These are phyloP conservation scores for Cossypha polioptera DNA, from an alignment of 2,797 vertebrate species.

Conservation along the genomic window DNA sequence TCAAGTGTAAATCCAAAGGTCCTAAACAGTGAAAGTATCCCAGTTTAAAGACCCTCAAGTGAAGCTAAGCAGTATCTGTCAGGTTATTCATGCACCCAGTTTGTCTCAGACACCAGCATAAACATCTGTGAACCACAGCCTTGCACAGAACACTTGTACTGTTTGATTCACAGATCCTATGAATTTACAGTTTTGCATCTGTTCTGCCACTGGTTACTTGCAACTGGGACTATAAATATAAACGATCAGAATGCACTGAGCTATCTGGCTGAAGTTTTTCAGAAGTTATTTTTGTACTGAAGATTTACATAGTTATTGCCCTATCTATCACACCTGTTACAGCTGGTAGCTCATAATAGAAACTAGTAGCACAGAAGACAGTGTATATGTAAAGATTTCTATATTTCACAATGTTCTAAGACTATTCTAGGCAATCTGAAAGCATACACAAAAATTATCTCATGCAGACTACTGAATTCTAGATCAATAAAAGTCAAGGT, in stretches of 20 bases:
- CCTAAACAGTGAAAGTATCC: background rate
- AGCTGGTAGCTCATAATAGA: background rate
- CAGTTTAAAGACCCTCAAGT: background rate
- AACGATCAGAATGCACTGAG: background rate
- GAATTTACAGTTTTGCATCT: background rate
- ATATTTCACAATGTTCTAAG: background rate
- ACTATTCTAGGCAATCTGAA: background rate
- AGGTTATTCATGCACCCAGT: background rate
- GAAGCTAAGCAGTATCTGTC: background rate
- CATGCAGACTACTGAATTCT: background rate
- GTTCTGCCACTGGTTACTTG: background rate
- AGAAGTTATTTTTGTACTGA: background rate
- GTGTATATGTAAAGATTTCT: background rate
- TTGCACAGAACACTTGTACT: fast-evolving
- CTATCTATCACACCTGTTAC: background rate
- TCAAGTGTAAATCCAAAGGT: background rate
- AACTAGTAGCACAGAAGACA: background rate
- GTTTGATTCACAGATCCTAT: background rate
- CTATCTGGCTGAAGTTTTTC: background rate
- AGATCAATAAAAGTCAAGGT: background rate
- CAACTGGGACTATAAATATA: background rate
- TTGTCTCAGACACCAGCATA: background rate
- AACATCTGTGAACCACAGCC: background rate
- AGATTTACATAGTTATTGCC: background rate
- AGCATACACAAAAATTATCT: background rate